These are phyloP conservation scores for Sesamia inferens DNA, from an alignment of 2,888 invertebrate species.

Conservation along the genomic window DNA sequence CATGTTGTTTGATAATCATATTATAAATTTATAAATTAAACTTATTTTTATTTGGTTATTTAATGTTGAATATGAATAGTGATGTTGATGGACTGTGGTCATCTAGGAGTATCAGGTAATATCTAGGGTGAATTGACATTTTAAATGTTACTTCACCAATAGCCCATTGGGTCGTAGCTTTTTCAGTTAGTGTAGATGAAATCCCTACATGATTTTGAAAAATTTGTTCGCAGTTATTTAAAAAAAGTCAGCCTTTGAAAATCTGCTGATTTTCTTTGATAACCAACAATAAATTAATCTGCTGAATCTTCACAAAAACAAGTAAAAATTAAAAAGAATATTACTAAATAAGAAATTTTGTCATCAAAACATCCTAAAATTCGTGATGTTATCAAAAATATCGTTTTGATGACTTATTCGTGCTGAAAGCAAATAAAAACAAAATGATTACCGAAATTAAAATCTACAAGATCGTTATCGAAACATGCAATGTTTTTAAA, in stretches of 20 bases:
- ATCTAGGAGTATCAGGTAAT: background rate
- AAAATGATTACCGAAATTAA: slow-evolving; percentile 47
- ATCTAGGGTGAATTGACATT: background rate
- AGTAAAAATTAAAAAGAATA: background rate
- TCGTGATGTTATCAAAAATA: slow-evolving; percentile 47
- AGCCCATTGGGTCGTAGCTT: too few species aligned
- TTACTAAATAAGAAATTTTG: background rate
- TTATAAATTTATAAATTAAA: background rate
- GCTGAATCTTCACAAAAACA: background rate
- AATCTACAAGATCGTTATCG: slow-evolving; percentile 54
- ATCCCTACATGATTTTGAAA: too few species aligned
- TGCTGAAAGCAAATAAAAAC: slow-evolving; percentile 48
- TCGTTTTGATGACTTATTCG: slow-evolving; percentile 51
- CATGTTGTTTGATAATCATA: background rate
- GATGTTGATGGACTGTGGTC: background rate
- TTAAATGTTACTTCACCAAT: too few species aligned
- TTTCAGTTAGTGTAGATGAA: too few species aligned
- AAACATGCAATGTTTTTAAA: slow-evolving; percentile 45
- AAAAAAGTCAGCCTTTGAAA: too few species aligned
- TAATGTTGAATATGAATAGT: background rate
- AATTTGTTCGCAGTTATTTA: too few species aligned
- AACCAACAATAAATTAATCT: too few species aligned
- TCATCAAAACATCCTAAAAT: slow-evolving; percentile 6
- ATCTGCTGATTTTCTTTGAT: too few species aligned
- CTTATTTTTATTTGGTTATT: background rate